Conservation (phyloP, 2,888 invertebrate genomes). For the Epsilonema sp. region DNA sequence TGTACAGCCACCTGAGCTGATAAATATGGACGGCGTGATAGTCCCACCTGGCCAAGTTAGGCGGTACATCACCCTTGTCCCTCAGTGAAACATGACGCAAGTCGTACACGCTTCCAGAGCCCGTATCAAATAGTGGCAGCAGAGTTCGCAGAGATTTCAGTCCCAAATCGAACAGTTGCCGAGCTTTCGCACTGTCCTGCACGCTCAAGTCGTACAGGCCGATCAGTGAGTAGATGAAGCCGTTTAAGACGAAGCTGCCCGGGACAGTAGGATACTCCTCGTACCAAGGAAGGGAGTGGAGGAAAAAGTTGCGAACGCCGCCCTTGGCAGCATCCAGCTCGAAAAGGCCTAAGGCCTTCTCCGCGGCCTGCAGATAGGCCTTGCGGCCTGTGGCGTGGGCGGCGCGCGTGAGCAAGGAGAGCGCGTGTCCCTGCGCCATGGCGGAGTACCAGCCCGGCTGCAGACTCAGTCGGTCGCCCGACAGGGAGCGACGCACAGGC, state of each 20-base stretch:
- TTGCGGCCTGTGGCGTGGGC: conserved; percentile 50
- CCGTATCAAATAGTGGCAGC: conserved; percentile 75
- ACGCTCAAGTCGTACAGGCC: conserved; percentile 69
- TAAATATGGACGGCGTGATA: conserved; percentile 96
- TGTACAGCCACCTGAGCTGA: conserved; percentile 56
- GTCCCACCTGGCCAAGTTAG: conserved; percentile 88
- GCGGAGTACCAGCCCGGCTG: conserved; percentile 83
- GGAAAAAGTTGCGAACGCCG: conserved; percentile 39
- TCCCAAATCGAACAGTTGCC: conserved; percentile 14
- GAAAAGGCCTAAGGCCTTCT: conserved; percentile 57
- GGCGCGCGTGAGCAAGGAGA: conserved; percentile 78
- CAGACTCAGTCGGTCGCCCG: conserved; percentile 56
- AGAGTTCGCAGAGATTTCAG: conserved; percentile 56
- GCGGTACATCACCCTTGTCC: conserved; percentile 52
- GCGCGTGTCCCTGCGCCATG: conserved; percentile 88
- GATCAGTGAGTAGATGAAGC: conserved; percentile 87
- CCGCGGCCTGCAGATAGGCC: conserved; percentile 60
- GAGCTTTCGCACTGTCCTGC: background rate
- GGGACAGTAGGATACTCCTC: conserved; percentile 96
- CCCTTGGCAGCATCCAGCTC: conserved; percentile 34
- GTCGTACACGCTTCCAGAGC: conserved; percentile 86
- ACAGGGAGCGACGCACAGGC: conserved; percentile 41
- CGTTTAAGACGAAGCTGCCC: conserved; percentile 82
- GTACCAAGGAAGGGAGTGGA: conserved; percentile 75
- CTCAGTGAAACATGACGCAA: conserved; percentile 71